phyloP scores from a whole-genome alignment of 1,140 invertebrate species.

The Asbolus verrucosus region DNA sequence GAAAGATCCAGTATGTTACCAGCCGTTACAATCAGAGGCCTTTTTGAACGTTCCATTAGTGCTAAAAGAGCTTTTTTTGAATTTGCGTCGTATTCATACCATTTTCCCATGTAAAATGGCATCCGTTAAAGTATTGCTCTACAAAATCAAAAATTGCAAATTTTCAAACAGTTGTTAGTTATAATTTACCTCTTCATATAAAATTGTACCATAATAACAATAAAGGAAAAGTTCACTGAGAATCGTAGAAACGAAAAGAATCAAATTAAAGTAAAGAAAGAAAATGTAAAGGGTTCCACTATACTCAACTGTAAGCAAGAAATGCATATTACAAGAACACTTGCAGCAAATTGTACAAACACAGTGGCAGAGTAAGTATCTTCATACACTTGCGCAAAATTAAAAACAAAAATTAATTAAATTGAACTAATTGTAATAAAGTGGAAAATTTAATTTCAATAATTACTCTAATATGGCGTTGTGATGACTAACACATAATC shows the following conservation, averaged over 20 bases:
- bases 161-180: neutral
- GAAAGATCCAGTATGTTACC: slow-evolving; percentile 44
- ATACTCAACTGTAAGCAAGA: slow-evolving; percentile 24
- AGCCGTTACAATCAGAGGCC: slow-evolving; percentile 34
- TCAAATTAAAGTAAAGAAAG: slow-evolving; percentile 33
- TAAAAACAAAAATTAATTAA: slow-evolving; percentile 9
- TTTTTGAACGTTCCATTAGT: slow-evolving; percentile 47
- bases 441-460: neutral
- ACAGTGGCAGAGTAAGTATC: neutral
- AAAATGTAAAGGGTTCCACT: slow-evolving; percentile 12
- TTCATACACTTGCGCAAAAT: slow-evolving; percentile 18
- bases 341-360: slow-evolving; percentile 14
- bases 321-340: slow-evolving; percentile 19
- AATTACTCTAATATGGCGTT: slow-evolving; percentile 15
- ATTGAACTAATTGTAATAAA: neutral
- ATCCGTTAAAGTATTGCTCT: slow-evolving; percentile 41
- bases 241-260: slow-evolving; percentile 8
- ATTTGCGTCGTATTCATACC: slow-evolving; percentile 47
- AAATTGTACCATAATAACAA: slow-evolving; percentile 37
- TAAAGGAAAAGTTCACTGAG: slow-evolving; percentile 35
- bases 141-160: slow-evolving; percentile 25
- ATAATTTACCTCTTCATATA: slow-evolving; percentile 40
- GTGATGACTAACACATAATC: slow-evolving; percentile 13
- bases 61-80: slow-evolving; percentile 45
- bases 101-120: slow-evolving; percentile 45